A percentile compares a stretch with the other conserved stretches of the same genome.
Conservation (phyloP, 2,797 vertebrate genomes). For the Chrysolophus pictus region DNA sequence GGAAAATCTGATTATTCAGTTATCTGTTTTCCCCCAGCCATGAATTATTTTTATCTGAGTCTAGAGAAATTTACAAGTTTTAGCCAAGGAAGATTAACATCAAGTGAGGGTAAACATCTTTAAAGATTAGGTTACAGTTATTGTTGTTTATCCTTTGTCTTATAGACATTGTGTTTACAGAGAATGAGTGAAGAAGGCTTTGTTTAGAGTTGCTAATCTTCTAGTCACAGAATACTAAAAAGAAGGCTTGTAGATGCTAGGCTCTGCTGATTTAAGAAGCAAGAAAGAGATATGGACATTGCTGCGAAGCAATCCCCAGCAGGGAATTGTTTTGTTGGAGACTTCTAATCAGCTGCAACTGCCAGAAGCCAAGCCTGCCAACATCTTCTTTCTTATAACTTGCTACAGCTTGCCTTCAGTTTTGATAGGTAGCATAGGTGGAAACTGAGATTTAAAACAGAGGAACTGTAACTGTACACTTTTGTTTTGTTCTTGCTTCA, state of each 20-base stretch:
- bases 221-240: not conserved
- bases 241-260: not conserved
- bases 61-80: not conserved
- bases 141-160: not conserved
- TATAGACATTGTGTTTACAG: not conserved
- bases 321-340: not conserved
- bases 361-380: not conserved
- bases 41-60: not conserved
- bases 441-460: not conserved
- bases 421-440: not conserved
- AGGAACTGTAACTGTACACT: not conserved
- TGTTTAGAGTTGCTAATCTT: slow-evolving; percentile 23
- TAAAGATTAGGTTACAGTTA: not conserved
- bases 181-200: slow-evolving; percentile 1
- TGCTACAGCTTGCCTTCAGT: not conserved
- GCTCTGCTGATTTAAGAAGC: not conserved
- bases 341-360: not conserved
- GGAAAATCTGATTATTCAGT: not conserved
- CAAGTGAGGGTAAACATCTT: not conserved
- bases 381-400: not conserved
- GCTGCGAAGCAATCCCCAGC: not conserved
- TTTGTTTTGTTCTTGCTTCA: not conserved
- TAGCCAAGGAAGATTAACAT: not conserved
- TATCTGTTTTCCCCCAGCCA: fast-evolving
- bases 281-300: not conserved